Evolutionary conservation across 1,140 invertebrate genomes (phyloP).

Genomic region (Phocides pigmalion): DNA sequence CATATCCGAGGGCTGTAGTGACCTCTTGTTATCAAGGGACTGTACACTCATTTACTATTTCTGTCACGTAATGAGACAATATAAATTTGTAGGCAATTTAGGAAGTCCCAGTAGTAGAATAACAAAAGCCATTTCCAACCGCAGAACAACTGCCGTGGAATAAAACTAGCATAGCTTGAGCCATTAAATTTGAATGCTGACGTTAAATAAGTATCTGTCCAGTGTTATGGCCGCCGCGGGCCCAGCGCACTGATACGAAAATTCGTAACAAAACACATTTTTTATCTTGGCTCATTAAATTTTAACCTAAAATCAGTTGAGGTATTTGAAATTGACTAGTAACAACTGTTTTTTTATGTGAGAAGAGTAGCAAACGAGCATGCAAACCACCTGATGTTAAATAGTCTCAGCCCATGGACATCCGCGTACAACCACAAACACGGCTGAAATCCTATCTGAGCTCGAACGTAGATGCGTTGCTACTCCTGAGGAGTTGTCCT

Average conservation of each 20-base stretch:
- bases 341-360: no score
- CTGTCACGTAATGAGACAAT: no score
- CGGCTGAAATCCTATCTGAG: no score
- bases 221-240: slow-evolving; percentile 6
- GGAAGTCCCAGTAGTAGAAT: slow-evolving; percentile 9
- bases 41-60: no score
- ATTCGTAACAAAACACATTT: slow-evolving; percentile 15
- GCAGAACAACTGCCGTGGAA: not conserved
- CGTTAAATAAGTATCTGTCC: slow-evolving; percentile 21
- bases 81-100: not conserved
- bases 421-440: no score
- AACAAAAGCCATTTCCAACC: not conserved
- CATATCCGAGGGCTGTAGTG: no score
- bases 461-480: no score
- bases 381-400: no score
- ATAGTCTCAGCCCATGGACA: no score
- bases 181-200: slow-evolving; percentile 29
- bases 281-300: slow-evolving; percentile 21
- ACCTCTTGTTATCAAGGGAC: no score
- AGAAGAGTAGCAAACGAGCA: no score
- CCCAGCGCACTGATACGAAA: not conserved
- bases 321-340: not conserved
- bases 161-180: slow-evolving; percentile 23
- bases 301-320: slow-evolving; percentile 1
- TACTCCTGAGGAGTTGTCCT: no score